Conservation (phyloP, 2,797 vertebrate genomes). For the Columba guinea region DNA sequence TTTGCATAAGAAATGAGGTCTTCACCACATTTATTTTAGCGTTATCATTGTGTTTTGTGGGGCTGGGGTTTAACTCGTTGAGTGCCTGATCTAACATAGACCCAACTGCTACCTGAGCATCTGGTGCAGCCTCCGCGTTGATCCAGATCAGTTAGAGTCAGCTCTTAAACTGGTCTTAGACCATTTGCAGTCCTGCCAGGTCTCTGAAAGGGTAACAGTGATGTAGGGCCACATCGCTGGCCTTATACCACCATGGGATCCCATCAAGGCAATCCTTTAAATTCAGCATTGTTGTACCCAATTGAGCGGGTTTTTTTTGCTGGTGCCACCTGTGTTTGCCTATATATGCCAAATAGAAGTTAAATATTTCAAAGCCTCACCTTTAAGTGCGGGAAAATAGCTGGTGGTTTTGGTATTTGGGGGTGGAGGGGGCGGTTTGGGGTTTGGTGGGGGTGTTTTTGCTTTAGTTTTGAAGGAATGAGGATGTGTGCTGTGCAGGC, state of each 20-base stretch:
- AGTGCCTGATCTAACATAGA: fast-evolving
- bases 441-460: neutral
- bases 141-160: neutral
- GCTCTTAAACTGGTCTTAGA: neutral
- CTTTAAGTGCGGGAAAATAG: neutral
- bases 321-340: neutral
- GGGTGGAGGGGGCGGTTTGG: neutral
- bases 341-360: fast-evolving
- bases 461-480: neutral
- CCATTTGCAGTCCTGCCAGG: neutral
- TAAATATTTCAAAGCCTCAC: neutral
- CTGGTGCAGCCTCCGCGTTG: neutral
- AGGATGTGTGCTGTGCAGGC: neutral
- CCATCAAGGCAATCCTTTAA: neutral
- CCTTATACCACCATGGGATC: neutral
- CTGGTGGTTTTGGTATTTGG: neutral
- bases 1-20: neutral
- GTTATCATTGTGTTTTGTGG: neutral
- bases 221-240: fast-evolving
- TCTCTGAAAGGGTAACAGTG: neutral
- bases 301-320: neutral
- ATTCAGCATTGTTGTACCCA: neutral
- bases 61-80: fast-evolving
- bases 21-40: fast-evolving
- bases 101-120: fast-evolving